These are phyloP conservation scores for Falco concolor DNA, from an alignment of 2,797 vertebrate genomes.

Conservation along the genomic window DNA sequence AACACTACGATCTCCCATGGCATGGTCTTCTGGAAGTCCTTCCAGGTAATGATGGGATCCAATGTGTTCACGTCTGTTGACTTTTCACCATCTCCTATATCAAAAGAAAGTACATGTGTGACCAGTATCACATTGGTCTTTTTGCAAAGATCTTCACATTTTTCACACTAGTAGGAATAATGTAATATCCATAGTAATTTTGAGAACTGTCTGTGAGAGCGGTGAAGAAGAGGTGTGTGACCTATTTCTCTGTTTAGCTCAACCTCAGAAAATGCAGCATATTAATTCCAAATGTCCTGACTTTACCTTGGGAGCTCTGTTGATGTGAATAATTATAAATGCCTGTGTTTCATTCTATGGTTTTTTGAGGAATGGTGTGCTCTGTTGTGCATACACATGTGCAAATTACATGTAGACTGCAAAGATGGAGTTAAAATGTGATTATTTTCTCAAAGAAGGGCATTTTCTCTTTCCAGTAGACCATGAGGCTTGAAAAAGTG, in stretches of 20 bases:
- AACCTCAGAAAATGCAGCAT: not conserved
- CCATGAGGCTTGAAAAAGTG: not conserved
- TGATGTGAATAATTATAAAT: not conserved
- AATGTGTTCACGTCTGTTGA: conserved; percentile 59
- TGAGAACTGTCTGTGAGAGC: not conserved
- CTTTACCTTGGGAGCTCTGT: not conserved
- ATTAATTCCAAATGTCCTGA: not conserved
- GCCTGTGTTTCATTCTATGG: not conserved
- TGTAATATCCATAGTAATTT: not conserved
- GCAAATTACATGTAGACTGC: not conserved
- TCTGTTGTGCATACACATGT: not conserved
- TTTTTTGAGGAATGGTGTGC: not conserved
- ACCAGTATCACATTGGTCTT: not conserved
- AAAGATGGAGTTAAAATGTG: not conserved
- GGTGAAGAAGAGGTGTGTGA: fast-evolving
- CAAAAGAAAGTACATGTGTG: not conserved
- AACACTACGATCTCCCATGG: conserved; percentile 98
- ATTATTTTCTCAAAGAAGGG: not conserved
- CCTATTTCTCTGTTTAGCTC: not conserved
- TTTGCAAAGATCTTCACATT: not conserved
- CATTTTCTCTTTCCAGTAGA: not conserved
- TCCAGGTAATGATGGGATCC: conserved; percentile 95
- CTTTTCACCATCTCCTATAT: conserved; percentile 57
- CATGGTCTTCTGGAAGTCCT: conserved; percentile 97
- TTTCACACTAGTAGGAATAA: not conserved